phyloP scores from a whole-genome alignment of 2,797 vertebrate species.

The Rhinogobio ventralis region DNA sequence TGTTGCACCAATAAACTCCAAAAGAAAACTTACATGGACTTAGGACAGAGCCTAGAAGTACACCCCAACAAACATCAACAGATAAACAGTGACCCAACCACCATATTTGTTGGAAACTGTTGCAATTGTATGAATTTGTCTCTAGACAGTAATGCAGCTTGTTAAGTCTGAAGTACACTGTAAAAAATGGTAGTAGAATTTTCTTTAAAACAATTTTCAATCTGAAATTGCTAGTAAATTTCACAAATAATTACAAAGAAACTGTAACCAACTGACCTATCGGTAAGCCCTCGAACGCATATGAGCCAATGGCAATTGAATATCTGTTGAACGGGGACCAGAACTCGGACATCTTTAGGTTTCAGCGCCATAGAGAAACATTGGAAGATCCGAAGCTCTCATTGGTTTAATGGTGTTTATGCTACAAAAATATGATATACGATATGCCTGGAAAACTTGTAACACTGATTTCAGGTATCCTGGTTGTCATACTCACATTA shows the following conservation, averaged over 20 bases:
- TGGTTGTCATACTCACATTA: no score
- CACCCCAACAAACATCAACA: neutral
- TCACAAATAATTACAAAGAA: neutral
- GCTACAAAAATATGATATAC: no score
- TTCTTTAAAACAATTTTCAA: neutral
- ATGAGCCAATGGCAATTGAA: no score
- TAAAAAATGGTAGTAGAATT: neutral
- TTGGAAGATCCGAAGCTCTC: no score
- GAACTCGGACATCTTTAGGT: no score
- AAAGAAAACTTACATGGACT: neutral
- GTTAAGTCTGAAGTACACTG: neutral
- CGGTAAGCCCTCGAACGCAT: no score
- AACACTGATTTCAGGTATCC: no score
- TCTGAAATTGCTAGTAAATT: neutral
- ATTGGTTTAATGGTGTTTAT: no score
- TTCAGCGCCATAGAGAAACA: no score
- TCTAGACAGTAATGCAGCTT: neutral
- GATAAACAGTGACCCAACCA: neutral
- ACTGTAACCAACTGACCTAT: neutral
- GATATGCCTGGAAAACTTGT: no score
- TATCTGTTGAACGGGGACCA: no score
- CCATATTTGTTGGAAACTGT: neutral
- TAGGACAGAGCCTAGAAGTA: slow-evolving; percentile 6
- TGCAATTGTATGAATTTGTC: neutral
- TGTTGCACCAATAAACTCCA: neutral